Evolutionary conservation across 2,113 vertebrate genomes (phyloP), one percentile per base, ranked within the genome.

Genomic region (Triplophysa siluroides): DNA sequence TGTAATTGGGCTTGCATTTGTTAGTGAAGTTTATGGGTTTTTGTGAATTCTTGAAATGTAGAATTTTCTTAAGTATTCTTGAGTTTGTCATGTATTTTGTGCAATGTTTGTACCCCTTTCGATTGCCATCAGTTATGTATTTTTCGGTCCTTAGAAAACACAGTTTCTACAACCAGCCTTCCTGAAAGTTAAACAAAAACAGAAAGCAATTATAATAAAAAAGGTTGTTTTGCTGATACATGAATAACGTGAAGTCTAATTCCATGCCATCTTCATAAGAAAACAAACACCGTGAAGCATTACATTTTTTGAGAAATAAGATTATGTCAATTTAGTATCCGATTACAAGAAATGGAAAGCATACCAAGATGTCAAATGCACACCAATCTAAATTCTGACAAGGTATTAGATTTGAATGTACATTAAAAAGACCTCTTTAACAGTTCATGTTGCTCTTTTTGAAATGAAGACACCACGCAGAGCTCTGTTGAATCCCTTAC

Each of bases 121-220:
- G 16, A 77, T 76, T 29, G 56, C 77, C 64, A 73, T 66, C 11
- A 7, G 26, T 26, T 13, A 14, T 66, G 56, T 14, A 8, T 14
- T 45, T 47, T 26, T 71, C 33, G 8, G 70, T 68, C 21, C 43
- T 68, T n/a, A 23, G 16, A 47, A 64, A 83, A 71, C 56, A 41
- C 13, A 45, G 23, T 69, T 70, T 19, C 21, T 2, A 56, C 56
- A 60, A 19, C 24, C 79, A 65, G 56, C 43, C 8, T 47, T 58
- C 52, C 83, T 85, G 62, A 54, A 82, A 82, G 75, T 58, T 2
- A 84, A 63, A 63, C 41, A 23, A 63, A 26, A 63, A 50, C 26
- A 50, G 3, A 24, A 8, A 75, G 23, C 58, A 26, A 43, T 62
- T 45, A 19, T 13, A 61, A 24, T 61, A 8, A 8, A 52, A 70